Conservation (phyloP, 2,113 vertebrate species). For the Crotalus tigris region DNA sequence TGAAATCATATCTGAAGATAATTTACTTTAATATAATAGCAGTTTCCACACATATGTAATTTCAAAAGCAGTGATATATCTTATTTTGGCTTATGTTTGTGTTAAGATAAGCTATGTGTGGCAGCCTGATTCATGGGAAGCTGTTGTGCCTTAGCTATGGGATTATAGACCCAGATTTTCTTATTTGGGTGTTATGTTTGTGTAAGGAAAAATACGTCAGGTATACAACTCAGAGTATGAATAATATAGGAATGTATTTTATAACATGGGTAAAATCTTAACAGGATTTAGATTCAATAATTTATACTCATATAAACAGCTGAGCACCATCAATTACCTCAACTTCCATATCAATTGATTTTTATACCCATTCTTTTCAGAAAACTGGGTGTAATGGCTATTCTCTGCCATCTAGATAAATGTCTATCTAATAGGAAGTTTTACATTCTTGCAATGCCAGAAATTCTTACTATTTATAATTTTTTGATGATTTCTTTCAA, state of each 20-base stretch:
- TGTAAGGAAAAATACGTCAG: neutral
- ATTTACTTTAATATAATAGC: neutral
- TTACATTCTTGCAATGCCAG: neutral
- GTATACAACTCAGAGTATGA: neutral
- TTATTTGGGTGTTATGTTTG: neutral
- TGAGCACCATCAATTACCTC: neutral
- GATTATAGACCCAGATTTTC: neutral
- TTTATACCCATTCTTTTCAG: neutral
- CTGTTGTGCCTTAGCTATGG: neutral
- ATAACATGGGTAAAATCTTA: neutral
- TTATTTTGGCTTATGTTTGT: neutral
- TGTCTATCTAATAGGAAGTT: neutral
- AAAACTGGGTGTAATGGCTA: neutral
- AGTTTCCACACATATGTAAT: neutral
- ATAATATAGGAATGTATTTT: neutral
- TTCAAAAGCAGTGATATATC: neutral
- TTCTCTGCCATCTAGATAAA: neutral
- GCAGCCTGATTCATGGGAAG: neutral
- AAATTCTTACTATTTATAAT: accelerated
- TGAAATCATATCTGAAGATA: neutral
- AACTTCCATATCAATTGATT: neutral
- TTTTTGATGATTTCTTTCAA: neutral
- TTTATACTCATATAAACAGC: neutral
- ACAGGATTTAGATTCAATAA: neutral
- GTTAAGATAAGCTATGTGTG: neutral